Percentiles rank a stretch among this genome's conserved stretches.
Conservation (phyloP, 2,888 invertebrate genomes). For the Drosophila meridionalis region DNA sequence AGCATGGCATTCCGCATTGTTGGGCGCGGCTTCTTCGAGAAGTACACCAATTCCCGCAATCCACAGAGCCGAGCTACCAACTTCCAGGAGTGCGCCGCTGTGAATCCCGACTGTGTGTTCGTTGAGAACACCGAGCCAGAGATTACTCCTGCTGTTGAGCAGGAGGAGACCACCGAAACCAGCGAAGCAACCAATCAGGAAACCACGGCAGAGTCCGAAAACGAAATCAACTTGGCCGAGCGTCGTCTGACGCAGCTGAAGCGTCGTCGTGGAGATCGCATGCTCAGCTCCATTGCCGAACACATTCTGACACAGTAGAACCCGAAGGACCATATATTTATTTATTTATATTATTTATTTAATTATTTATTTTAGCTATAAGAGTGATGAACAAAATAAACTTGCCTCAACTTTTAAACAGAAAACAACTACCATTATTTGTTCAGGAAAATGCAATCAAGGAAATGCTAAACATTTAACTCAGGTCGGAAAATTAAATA, state of each 20-base stretch:
- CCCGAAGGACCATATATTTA: neutral
- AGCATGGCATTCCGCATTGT: conserved; percentile 84
- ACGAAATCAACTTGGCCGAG: conserved; percentile 69
- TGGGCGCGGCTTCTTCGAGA: conserved; percentile 83
- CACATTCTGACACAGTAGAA: conserved; percentile 65
- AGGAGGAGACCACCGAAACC: conserved; percentile 22
- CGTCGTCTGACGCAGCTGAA: conserved; percentile 49
- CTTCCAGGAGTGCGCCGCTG: conserved; percentile 82
- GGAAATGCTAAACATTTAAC: conserved; percentile 29
- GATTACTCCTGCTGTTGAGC: neutral
- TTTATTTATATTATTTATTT: conserved; percentile 52
- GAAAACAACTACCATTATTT: conserved; percentile 27
- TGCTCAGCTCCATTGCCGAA: conserved; percentile 61
- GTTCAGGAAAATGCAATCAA: conserved; percentile 27
- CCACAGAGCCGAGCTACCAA: conserved; percentile 72
- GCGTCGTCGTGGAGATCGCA: conserved; percentile 56
- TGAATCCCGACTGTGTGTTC: conserved; percentile 82
- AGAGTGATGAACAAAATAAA: conserved; percentile 69
- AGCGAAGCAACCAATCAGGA: conserved; percentile 17
- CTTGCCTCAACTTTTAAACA: conserved; percentile 68
- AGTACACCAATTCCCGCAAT: conserved; percentile 80
- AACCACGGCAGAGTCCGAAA: conserved; percentile 49
- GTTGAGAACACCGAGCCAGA: conserved; percentile 66
- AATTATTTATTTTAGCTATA: conserved; percentile 77
- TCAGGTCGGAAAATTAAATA: conserved; percentile 15